Evolutionary conservation across 2,888 invertebrate genomes (phyloP), one percentile per base, ranked within the genome.

Genomic region (Cheilosia impressa): DNA sequence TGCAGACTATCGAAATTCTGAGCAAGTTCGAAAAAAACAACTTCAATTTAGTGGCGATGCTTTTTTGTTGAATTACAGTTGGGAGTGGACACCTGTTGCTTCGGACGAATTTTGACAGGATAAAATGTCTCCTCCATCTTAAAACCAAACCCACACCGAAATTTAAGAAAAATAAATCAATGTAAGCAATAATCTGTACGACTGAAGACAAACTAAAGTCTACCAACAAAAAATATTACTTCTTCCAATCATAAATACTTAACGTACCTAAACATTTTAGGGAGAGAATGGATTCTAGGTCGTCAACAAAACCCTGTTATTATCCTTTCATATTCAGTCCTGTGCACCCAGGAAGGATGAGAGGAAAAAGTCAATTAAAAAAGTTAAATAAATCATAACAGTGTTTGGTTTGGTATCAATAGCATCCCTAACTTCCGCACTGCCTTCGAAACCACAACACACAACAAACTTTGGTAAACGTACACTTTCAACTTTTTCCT

Each of bases 321-420:
- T 88, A 87, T 88, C 85, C 87, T 90, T 90, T 91, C 90, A 90
- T 89, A 91, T 89, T 90, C 90, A 91, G 91, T 82, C 65, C 41
- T 22, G 10, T 68, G 57, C 55, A 62, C 5, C 17, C 57, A 50
- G 58, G 63, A 82, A 62, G 57, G 75, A 71, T 80, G 77, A 71
- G 71, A 89, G 91, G 91, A 91, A 91, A 91, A 91, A 91, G 91
- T 91, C 91, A 91, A 91, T 91, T 91, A 91, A 91, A 91, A 91
- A 91, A 90, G 91, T 91, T 91, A 90, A 91, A 91, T 91, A 91
- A 91, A 91, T 91, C 91, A 91, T 91, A 91, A 91, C 79, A 82
- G 68, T 77, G 72, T 85, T 72, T 80, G 87, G 72, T 72, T 66
- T 79, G 41, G 72, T 79, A 79, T 72, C 79, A 79, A 72, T 79